A percentile compares a stretch with the other conserved stretches of the same genome.
These are phyloP conservation scores for Lamellibrachia columna DNA, from an alignment of 2,888 invertebrate species.

Conservation along the genomic window DNA sequence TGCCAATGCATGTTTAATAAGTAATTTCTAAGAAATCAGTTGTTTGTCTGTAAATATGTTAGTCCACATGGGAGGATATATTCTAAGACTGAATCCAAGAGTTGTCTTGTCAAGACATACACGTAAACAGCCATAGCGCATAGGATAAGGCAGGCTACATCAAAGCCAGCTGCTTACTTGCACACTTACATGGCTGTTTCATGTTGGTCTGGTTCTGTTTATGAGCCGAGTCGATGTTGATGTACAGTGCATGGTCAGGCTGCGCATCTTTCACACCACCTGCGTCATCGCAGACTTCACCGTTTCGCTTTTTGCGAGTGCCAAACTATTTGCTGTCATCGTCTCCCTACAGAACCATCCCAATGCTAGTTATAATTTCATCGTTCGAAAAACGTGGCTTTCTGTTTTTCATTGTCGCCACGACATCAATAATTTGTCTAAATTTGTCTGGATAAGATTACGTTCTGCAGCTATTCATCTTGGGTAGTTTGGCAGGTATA, in stretches of 20 bases:
- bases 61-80: slow-evolving; percentile 16
- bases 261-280: slow-evolving; percentile 21
- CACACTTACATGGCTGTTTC: slow-evolving; percentile 22
- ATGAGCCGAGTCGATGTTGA: slow-evolving; percentile 25
- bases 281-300: slow-evolving; percentile 18
- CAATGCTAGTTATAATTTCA: slow-evolving; percentile 21
- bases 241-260: slow-evolving; percentile 25
- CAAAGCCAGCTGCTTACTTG: slow-evolving; percentile 24
- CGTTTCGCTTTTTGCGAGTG: slow-evolving; percentile 23
- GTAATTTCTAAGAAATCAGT: slow-evolving; percentile 19
- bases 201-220: slow-evolving; percentile 25
- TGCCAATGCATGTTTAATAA: slow-evolving; percentile 14
- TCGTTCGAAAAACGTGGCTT: slow-evolving; percentile 19
- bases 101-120: slow-evolving; percentile 18
- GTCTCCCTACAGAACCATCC: slow-evolving; percentile 18
- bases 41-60: slow-evolving; percentile 20
- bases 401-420: slow-evolving; percentile 23
- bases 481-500: slow-evolving; percentile 23
- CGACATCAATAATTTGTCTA: slow-evolving; percentile 21
- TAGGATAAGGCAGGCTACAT: slow-evolving; percentile 20
- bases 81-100: slow-evolving; percentile 6
- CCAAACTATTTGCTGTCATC: slow-evolving; percentile 23
- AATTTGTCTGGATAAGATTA: slow-evolving; percentile 24
- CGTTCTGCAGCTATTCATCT: slow-evolving; percentile 20
- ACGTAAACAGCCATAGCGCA: background rate